These are phyloP conservation scores for Xanthostigma xanthostigma DNA, from an alignment of 2,888 invertebrate species.

Conservation along the genomic window DNA sequence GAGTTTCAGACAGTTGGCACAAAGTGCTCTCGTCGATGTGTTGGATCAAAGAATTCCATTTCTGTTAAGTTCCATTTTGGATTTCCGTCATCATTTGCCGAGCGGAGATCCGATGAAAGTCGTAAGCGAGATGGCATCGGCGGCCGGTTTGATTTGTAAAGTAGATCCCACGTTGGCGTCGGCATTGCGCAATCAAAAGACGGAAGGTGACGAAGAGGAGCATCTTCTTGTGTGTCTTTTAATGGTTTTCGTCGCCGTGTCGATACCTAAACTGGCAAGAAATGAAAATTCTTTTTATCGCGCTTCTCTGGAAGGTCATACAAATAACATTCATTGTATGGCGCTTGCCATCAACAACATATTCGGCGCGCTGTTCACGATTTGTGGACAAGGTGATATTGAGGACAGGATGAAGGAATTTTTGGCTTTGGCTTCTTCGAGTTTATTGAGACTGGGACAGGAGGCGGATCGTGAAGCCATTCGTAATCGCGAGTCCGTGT, in stretches of 20 bases:
- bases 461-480: conserved; percentile 91
- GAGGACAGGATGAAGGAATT: conserved; percentile 97
- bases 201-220: conserved; percentile 79
- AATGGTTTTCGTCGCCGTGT: conserved; percentile 98
- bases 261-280: conserved; percentile 85
- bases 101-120: conserved; percentile 79
- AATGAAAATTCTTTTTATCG: conserved; percentile 81
- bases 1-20: conserved; percentile 86
- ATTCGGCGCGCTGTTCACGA: conserved; percentile 91
- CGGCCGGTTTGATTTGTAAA: conserved; percentile 84
- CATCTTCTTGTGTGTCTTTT: conserved; percentile 85
- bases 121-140: conserved; percentile 94
- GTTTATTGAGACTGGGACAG: conserved; percentile 83
- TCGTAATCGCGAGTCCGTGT: conserved; percentile 90
- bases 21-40: conserved; percentile 86
- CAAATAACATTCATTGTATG: conserved; percentile 99
- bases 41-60: conserved; percentile 91
- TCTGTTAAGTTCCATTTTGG: conserved; percentile 83
- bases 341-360: conserved; percentile 91
- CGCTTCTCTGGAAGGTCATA: conserved; percentile 79
- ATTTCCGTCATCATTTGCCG: conserved; percentile 85
- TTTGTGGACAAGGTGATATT: conserved; percentile 91
- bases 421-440: conserved; percentile 83
- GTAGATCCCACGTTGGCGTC: conserved; percentile 91
- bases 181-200: conserved; percentile 78